A percentile compares a stretch with the other conserved stretches of the same genome.
phyloP scores from a whole-genome alignment of 1,140 invertebrate genomes.

The Diorhabda carinulata region DNA sequence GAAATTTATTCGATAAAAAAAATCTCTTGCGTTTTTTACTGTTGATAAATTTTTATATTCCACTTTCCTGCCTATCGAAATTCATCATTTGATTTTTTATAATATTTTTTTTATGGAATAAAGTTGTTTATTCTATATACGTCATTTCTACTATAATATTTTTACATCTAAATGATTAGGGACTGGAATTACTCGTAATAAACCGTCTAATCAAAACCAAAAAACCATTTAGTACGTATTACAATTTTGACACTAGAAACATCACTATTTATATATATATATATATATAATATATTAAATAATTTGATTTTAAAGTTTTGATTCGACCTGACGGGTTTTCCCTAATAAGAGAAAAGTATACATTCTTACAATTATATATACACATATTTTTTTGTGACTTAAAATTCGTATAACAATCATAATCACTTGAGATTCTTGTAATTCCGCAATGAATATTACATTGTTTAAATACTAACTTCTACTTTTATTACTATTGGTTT shows the following conservation, averaged over 20 bases:
- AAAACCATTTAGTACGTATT: constrained; percentile 17
- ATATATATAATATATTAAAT: constrained; percentile 4
- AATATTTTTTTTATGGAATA: too few species aligned
- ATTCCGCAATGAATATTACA: constrained; percentile 38
- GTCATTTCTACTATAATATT: constrained; percentile 10
- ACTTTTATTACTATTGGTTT: constrained; percentile 44
- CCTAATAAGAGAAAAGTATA: constrained; percentile 34
- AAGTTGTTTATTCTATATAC: too few species aligned
- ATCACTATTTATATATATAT: neutral
- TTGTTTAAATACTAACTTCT: constrained; percentile 34
- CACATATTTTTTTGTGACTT: constrained; percentile 39
- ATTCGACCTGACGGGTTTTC: constrained; percentile 8
- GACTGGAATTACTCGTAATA: constrained; percentile 15
- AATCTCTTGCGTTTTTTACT: too few species aligned
- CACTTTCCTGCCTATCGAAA: too few species aligned
- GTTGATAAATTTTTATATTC: too few species aligned
- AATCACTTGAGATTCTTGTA: constrained; percentile 45
- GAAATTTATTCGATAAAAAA: too few species aligned
- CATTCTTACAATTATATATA: constrained; percentile 39
- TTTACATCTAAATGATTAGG: constrained; percentile 22
- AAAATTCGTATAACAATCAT: constrained; percentile 48
- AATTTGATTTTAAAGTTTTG: constrained; percentile 13
- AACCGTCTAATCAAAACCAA: constrained; percentile 11
- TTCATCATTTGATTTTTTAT: too few species aligned
- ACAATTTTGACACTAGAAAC: constrained; percentile 17